Evolutionary conservation across 2,797 vertebrate species (phyloP), one percentile per base, ranked within the genome.

Genomic region (Enteromius anoplus): DNA sequence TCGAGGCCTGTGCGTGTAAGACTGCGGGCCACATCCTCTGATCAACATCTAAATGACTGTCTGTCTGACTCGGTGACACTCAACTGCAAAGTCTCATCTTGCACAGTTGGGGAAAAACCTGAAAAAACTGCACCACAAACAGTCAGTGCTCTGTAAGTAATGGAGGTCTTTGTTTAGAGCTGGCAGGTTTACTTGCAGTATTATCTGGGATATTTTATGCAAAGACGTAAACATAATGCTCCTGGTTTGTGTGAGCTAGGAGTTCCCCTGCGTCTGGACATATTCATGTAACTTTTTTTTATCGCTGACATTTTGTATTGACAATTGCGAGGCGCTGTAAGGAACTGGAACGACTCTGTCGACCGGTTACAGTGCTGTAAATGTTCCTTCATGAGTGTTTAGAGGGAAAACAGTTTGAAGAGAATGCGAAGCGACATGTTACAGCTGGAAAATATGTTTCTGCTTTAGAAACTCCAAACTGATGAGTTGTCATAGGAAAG

Each of bases 1-100:
- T 58, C 5, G 34, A n/a, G 73, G 51, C 34, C 53, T 75, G 34
- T 75, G 73, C 32, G 51, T 32, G 78, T 87, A 47, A 80, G 75
- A 78, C 79, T 1, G 49, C 62, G 85, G 26, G 72, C 75, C 42
- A 60, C 37, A 60, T 86, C 84, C 84, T 85, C 84, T 80, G 71
- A 78, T n/a, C 19, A 47, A n/a, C 29, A 69, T 37, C 12, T 60
- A 62, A 84, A 80, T 82, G 85, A 37, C 71, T 37, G 7, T 69
- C 62, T 40, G 85, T 84, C 45, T 40, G 86, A 47, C 45, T 47
- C 45, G 11, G 45, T 84, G n/a, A 73, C 80, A 65, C 83, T 42
- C 11, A 19, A 68, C 60, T 47, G 76, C 42, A 17, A 81, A 85
- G 84, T 21, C 58, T 45, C 19, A 6, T 80, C 34, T 69, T 0